Conservation (phyloP, 2,888 invertebrate species). For the Phymatocera aterrima region DNA sequence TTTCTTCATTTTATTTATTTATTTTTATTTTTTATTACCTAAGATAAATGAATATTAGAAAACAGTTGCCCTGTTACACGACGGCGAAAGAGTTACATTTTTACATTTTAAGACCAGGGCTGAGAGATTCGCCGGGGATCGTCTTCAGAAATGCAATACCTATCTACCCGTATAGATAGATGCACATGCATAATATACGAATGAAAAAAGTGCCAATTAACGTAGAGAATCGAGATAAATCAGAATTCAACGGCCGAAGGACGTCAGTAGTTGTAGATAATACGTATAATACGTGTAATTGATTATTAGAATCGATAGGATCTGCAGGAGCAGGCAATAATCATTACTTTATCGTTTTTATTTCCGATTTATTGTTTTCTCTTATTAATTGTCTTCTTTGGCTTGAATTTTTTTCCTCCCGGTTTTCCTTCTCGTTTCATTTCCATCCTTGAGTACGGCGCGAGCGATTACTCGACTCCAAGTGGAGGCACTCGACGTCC, state of each 20-base stretch:
- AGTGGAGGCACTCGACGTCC: constrained; percentile 16
- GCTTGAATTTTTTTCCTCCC: background rate
- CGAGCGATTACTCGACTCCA: background rate
- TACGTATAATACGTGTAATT: no score
- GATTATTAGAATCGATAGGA: constrained; percentile 10
- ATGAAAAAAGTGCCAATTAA: background rate
- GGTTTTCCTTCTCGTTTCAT: background rate
- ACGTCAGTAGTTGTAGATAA: constrained; percentile 12
- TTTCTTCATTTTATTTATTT: no score
- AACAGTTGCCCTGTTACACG: background rate
- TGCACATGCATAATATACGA: background rate
- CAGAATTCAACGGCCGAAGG: background rate
- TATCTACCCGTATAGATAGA: background rate
- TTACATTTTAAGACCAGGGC: no score
- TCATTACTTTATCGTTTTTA: background rate
- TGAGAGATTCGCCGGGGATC: background rate
- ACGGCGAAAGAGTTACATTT: background rate
- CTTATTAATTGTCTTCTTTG: background rate
- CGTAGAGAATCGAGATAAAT: background rate
- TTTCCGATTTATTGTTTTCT: background rate
- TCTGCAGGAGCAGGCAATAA: background rate
- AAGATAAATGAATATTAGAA: constrained; percentile 29
- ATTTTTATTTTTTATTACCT: background rate
- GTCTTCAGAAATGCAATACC: background rate
- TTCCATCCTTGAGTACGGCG: background rate